A percentile compares a stretch with the other conserved stretches of the same genome.
Evolutionary conservation across 2,797 vertebrate genomes (phyloP).

Genomic region (Artibeus jamaicensis): DNA sequence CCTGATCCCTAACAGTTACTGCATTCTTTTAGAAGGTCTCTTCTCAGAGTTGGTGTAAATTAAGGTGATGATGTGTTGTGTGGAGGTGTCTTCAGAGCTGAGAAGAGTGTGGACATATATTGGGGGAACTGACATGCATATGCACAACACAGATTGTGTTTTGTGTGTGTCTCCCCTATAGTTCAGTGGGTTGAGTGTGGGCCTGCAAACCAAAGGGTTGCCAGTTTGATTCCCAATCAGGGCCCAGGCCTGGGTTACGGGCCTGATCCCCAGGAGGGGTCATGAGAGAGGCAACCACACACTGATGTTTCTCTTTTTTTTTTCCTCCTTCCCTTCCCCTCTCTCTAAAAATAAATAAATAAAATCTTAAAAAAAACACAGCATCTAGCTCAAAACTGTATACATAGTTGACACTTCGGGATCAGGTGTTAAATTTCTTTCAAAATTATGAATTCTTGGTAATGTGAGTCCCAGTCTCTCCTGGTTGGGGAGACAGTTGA

Average conservation of each 20-base stretch:
- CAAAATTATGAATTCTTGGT: neutral
- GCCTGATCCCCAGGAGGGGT: too few relatives aligned
- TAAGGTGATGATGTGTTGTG: neutral
- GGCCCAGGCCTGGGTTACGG: too few relatives aligned
- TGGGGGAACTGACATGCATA: neutral
- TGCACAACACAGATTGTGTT: neutral
- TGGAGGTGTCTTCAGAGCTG: neutral
- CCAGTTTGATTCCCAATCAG: too few relatives aligned
- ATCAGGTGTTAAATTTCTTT: neutral
- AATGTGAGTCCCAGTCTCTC: neutral
- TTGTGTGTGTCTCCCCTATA: neutral
- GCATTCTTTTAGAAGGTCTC: neutral
- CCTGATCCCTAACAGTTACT: neutral
- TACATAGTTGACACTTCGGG: neutral
- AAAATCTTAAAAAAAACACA: neutral
- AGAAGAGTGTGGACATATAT: neutral
- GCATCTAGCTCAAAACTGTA: neutral
- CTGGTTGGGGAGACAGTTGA: neutral
- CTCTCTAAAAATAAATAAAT: too few relatives aligned
- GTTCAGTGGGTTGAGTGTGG: too few relatives aligned
- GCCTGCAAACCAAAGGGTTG: too few relatives aligned
- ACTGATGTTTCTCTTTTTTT: too few relatives aligned
- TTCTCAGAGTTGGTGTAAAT: neutral
- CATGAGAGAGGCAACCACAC: too few relatives aligned
- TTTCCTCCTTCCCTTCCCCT: too few relatives aligned